Percentiles rank a stretch among this genome's conserved stretches.
These are phyloP conservation scores for Scalopus aquaticus DNA, from an alignment of 2,113 vertebrate genomes.

Conservation along the genomic window DNA sequence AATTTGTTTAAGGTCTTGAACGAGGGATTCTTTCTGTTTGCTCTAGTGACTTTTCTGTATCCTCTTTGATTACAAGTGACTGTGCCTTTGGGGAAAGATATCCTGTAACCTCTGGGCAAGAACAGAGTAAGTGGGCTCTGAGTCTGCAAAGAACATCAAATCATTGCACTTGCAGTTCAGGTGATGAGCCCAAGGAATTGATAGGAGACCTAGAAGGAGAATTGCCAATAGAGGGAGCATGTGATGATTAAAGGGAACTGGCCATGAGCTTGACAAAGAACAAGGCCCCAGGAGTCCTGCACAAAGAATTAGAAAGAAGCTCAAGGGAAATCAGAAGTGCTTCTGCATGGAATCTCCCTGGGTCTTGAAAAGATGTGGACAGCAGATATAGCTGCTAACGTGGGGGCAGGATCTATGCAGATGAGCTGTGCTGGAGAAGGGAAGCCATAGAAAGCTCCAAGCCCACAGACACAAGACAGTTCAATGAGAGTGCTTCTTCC, in stretches of 20 bases:
- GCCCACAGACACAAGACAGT: background rate
- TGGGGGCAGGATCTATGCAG: background rate
- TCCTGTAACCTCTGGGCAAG: background rate
- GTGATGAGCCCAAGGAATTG: background rate
- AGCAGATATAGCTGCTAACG: background rate
- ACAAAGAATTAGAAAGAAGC: slow-evolving; percentile 42
- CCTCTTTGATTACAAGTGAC: slow-evolving; percentile 50
- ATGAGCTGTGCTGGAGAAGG: background rate
- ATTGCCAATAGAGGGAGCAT: background rate
- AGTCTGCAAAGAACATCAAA: slow-evolving; percentile 2
- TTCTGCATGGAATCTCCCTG: background rate
- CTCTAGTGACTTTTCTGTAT: background rate
- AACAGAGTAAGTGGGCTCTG: background rate
- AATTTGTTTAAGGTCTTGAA: slow-evolving; percentile 37
- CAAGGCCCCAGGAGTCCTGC: background rate
- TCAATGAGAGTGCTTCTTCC: background rate
- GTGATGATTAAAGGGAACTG: background rate
- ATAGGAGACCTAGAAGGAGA: background rate
- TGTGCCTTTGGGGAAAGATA: background rate
- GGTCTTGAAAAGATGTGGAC: background rate
- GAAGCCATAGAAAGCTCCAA: background rate
- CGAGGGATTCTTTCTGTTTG: slow-evolving; percentile 28
- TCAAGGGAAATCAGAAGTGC: background rate
- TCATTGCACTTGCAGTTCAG: slow-evolving; percentile 35
- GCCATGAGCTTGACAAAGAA: background rate